Evolutionary conservation across 2,888 invertebrate species (phyloP).

Genomic region (Lissocephala sabroskyi): DNA sequence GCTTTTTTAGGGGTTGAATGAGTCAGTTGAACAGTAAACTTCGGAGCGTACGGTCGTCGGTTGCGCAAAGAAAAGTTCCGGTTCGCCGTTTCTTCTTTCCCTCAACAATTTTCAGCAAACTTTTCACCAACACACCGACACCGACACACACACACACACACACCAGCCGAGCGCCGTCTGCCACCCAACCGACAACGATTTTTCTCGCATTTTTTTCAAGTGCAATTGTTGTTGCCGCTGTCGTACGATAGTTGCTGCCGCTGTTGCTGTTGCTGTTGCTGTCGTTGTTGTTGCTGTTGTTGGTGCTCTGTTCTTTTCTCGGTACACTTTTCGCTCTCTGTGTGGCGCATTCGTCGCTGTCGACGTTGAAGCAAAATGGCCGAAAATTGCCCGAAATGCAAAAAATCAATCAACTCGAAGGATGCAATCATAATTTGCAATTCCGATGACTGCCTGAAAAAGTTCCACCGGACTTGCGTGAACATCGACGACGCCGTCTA

Average conservation of each 20-base stretch:
- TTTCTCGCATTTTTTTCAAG: slow-evolving; percentile 4
- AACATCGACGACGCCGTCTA: slow-evolving; percentile 64
- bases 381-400: slow-evolving; percentile 68
- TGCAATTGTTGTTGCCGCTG: slow-evolving; percentile 11
- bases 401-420: slow-evolving; percentile 65
- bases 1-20: slow-evolving; percentile 50
- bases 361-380: slow-evolving; percentile 49
- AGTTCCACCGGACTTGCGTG: slow-evolving; percentile 65
- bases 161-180: slow-evolving; percentile 10
- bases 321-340: not conserved
- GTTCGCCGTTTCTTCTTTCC: too few relatives aligned
- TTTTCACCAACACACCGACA: slow-evolving; percentile 57
- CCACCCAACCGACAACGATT: slow-evolving; percentile 5
- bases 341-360: not conserved
- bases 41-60: slow-evolving; percentile 62
- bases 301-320: too few relatives aligned
- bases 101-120: slow-evolving; percentile 34
- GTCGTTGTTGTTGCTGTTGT: not conserved
- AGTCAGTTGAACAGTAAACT: slow-evolving; percentile 66
- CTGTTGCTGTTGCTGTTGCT: slow-evolving; percentile 16
- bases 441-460: slow-evolving; percentile 62
- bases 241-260: slow-evolving; percentile 15
- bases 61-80: slow-evolving; percentile 4
- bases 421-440: slow-evolving; percentile 63
- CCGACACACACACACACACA: slow-evolving; percentile 35